phyloP scores from a whole-genome alignment of 2,113 vertebrate species.

The Cathartes aura region DNA sequence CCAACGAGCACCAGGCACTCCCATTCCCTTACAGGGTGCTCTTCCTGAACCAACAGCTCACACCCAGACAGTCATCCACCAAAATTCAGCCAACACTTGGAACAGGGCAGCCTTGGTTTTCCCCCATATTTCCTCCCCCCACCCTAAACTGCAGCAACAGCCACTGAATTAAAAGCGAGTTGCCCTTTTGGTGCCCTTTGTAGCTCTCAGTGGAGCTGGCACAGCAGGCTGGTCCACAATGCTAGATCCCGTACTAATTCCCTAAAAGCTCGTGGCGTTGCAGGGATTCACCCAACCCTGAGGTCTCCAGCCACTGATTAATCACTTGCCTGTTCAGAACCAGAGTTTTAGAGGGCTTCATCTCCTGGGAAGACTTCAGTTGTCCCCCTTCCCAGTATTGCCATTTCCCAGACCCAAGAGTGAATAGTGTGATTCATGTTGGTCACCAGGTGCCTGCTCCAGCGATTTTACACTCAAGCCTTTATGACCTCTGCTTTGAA shows the following conservation, averaged over 20 bases:
- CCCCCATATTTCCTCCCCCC: background rate
- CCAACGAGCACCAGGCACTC: conserved; percentile 21
- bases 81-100: background rate
- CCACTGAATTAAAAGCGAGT: background rate
- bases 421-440: background rate
- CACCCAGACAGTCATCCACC: background rate
- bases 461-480: background rate
- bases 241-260: background rate
- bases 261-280: background rate
- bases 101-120: background rate
- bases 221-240: background rate
- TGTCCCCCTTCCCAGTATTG: background rate
- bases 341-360: background rate
- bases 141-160: background rate
- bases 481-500: background rate
- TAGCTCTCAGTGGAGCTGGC: background rate
- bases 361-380: background rate
- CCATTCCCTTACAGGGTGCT: background rate
- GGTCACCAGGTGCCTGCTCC: background rate
- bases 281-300: background rate
- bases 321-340: background rate
- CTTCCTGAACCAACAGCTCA: background rate
- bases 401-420: background rate
- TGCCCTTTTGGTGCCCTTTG: background rate
- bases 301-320: background rate